Conservation (phyloP, 2,888 invertebrate species). For the Heteromurus nitidus region DNA sequence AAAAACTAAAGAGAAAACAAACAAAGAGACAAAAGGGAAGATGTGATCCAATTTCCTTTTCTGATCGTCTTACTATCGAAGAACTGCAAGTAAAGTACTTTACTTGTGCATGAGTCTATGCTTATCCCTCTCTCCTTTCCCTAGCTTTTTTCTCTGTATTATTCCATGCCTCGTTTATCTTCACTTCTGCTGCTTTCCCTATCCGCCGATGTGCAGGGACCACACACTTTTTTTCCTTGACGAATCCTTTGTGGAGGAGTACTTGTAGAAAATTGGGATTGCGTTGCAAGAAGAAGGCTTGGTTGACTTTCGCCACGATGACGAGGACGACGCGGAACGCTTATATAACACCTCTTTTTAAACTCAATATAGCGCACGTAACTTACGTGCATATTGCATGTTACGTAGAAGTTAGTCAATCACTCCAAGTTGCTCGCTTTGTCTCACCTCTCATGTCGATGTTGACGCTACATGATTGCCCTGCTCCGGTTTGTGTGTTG, state of each 20-base stretch:
- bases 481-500: slow-evolving; percentile 8
- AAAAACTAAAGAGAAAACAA: slow-evolving; percentile 52
- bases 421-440: slow-evolving; percentile 30
- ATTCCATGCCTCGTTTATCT: not conserved
- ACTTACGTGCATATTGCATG: too few species aligned
- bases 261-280: slow-evolving; percentile 4
- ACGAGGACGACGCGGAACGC: too few species aligned
- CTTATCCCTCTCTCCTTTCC: slow-evolving; percentile 10
- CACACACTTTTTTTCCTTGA: too few species aligned
- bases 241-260: not conserved
- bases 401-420: slow-evolving; percentile 29
- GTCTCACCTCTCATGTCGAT: slow-evolving; percentile 3
- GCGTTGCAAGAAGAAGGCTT: slow-evolving; percentile 23
- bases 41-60: slow-evolving; percentile 72
- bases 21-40: slow-evolving; percentile 65
- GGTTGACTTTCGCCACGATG: not conserved
- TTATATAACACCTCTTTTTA: too few species aligned
- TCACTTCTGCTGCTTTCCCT: not conserved
- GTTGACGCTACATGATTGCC: slow-evolving; percentile 7
- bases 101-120: slow-evolving; percentile 28
- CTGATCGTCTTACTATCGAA: slow-evolving; percentile 61
- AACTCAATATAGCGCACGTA: too few species aligned
- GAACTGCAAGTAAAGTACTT: slow-evolving; percentile 43
- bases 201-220: too few species aligned
- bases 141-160: not conserved